Conservation (phyloP, 1,140 invertebrate species). For the Chymomyza costata region DNA sequence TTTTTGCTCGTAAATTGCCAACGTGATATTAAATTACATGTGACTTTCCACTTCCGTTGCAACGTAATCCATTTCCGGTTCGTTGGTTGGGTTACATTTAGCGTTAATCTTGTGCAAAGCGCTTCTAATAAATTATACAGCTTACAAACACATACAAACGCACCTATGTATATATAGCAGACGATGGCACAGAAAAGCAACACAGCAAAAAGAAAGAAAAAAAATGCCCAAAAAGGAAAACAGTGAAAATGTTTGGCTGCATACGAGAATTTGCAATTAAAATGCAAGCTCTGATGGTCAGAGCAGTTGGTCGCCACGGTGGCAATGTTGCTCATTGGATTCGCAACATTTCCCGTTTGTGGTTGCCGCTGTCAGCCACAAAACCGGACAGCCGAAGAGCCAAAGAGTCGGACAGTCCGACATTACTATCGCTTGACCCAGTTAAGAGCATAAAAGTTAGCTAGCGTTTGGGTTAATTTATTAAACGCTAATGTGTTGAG, state of each 20-base stretch:
- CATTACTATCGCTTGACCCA: constrained; percentile 53
- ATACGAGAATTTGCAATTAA: constrained; percentile 61
- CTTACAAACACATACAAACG: neutral
- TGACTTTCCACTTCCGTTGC: constrained; percentile 66
- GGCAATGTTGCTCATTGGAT: no score
- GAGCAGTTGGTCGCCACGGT: constrained; percentile 14
- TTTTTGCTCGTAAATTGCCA: constrained; percentile 56
- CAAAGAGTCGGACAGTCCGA: no score
- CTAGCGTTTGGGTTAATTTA: constrained; percentile 34
- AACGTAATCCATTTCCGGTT: constrained; percentile 69
- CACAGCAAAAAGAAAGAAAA: no score
- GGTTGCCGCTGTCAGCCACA: constrained; percentile 34
- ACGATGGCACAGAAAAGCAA: no score
- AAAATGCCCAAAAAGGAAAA: neutral
- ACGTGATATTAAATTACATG: constrained; percentile 69
- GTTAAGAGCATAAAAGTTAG: constrained; percentile 38
- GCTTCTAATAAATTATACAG: constrained; percentile 60
- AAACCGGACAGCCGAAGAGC: no score
- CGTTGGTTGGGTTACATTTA: constrained; percentile 63
- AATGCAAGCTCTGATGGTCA: constrained; percentile 50
- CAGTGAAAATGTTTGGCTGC: neutral
- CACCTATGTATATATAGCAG: no score
- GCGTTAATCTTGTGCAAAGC: constrained; percentile 67
- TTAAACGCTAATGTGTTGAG: constrained; percentile 53
- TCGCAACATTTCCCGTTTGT: constrained; percentile 15